These are phyloP conservation scores for Cynoglossus semilaevis DNA, from an alignment of 2,113 vertebrate genomes.

Conservation along the genomic window DNA sequence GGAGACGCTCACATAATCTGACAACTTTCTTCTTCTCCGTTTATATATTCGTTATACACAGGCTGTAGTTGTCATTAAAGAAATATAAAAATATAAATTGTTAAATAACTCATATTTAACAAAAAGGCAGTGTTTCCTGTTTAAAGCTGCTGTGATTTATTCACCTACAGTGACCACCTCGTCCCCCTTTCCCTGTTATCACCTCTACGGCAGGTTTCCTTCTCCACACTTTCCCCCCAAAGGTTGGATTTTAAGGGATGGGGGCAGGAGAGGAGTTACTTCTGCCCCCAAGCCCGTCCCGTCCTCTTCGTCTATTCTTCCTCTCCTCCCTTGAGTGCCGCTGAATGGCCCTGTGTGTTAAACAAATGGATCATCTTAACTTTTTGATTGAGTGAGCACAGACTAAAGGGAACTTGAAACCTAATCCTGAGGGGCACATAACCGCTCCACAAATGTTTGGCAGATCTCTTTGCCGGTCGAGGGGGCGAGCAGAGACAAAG, in stretches of 20 bases:
- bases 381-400: conserved; percentile 81
- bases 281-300: conserved; percentile 62
- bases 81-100: too few species aligned
- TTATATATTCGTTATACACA: too few species aligned
- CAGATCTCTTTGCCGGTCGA: conserved; percentile 69
- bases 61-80: too few species aligned
- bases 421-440: conserved; percentile 76
- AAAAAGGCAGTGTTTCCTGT: too few species aligned
- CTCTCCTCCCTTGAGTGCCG: conserved; percentile 72
- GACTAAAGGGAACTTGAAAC: conserved; percentile 81
- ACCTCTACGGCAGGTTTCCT: conserved; percentile 39
- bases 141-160: too few species aligned
- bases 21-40: too few species aligned
- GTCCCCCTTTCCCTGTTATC: conserved; percentile 12
- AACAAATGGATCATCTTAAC: conserved; percentile 83
- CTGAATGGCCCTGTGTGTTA: conserved; percentile 80
- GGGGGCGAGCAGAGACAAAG: conserved; percentile 71
- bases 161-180: background rate
- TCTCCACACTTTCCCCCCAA: conserved; percentile 35
- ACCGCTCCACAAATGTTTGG: conserved; percentile 76
- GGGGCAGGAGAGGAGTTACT: conserved; percentile 32
- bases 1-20: too few species aligned
- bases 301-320: conserved; percentile 63
- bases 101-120: too few species aligned
- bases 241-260: conserved; percentile 39